Evolutionary conservation across 1,140 invertebrate genomes (phyloP).

Genomic region (Drosophila aff.): DNA sequence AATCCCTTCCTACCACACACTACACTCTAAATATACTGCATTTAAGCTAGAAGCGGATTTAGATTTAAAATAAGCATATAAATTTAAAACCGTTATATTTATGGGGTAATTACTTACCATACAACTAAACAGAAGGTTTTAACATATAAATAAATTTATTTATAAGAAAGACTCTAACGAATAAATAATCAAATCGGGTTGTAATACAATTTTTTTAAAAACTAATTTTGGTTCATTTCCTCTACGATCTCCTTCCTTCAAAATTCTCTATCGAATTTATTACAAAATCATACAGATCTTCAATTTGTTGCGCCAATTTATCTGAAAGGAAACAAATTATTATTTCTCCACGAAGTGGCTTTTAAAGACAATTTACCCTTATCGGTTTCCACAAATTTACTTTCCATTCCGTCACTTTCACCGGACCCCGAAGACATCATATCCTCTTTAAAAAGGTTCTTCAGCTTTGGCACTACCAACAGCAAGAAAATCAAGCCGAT

Average conservation of each 20-base stretch:
- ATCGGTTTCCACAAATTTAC: conserved; percentile 64
- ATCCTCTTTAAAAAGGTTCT: conserved; percentile 77
- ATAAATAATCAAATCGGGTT: conserved; percentile 32
- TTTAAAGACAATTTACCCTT: conserved; percentile 48
- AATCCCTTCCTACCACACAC: too few species aligned
- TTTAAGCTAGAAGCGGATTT: neutral
- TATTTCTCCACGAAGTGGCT: neutral
- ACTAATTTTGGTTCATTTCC: conserved; percentile 18
- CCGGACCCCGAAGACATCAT: conserved; percentile 38
- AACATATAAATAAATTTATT: conserved; percentile 14
- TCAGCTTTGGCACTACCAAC: conserved; percentile 90
- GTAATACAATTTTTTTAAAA: conserved; percentile 27
- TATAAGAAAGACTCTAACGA: conserved; percentile 15
- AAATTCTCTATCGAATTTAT: conserved; percentile 58
- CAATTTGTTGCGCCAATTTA: conserved; percentile 62
- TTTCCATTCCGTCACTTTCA: conserved; percentile 65
- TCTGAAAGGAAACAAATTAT: conserved; percentile 51
- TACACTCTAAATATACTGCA: neutral
- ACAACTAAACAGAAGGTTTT: neutral
- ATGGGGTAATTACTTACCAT: neutral
- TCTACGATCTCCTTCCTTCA: conserved; percentile 41
- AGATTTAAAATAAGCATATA: neutral
- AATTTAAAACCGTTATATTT: neutral
- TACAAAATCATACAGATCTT: conserved; percentile 70
- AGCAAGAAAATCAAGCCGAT: conserved; percentile 90